Conservation (phyloP, 1,140 invertebrate genomes). For the Popillia japonica region DNA sequence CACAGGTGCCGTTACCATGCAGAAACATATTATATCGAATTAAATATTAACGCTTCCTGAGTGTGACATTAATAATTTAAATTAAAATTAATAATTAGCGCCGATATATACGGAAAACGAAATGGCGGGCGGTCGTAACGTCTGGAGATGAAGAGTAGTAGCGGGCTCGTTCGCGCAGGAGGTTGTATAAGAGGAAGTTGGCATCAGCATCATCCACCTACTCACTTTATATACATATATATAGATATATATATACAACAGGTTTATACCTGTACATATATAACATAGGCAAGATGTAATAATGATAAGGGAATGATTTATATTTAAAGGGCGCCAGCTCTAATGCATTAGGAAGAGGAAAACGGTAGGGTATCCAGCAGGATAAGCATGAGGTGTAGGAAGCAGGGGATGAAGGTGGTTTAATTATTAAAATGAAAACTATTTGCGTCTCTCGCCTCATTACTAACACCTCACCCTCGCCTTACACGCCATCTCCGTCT, state of each 20-base stretch:
- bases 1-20: neutral
- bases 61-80: conserved; percentile 20
- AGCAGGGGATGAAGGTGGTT: neutral
- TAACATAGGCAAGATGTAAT: conserved; percentile 27
- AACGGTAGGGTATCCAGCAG: neutral
- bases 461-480: conserved; percentile 5
- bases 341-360: conserved; percentile 11
- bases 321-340: conserved; percentile 18
- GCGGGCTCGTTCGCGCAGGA: neutral
- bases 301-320: conserved; percentile 32
- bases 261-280: conserved; percentile 15
- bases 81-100: conserved; percentile 34
- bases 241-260: neutral
- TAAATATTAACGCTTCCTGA: conserved; percentile 23
- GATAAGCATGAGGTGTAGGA: neutral
- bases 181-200: neutral
- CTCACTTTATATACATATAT: neutral
- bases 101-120: neutral
- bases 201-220: neutral
- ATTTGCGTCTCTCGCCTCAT: conserved; percentile 26
- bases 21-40: conserved; percentile 20
- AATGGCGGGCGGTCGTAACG: neutral
- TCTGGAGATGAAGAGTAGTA: neutral
- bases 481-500: neutral
- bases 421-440: conserved; percentile 32